Conservation (phyloP, 2,797 vertebrate species). For the Channallabes apus region DNA sequence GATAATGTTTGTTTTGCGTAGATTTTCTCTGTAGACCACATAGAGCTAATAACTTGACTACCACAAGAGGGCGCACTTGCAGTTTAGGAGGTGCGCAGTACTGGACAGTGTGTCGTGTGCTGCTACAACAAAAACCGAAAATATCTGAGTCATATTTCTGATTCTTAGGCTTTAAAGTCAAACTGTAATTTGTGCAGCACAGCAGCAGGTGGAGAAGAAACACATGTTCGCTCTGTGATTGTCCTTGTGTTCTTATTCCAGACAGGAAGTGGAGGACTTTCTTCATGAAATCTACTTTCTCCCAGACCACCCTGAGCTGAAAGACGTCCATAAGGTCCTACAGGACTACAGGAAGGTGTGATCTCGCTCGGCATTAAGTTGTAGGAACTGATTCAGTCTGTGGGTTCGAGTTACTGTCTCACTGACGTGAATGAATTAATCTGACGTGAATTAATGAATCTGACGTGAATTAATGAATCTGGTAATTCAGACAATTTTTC, state of each 20-base stretch:
- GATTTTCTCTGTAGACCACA: too few species aligned
- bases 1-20: too few species aligned
- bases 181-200: background rate
- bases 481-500: background rate
- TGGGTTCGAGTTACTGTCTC: background rate
- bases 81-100: too few species aligned
- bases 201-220: background rate
- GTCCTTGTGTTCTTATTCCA: constrained; percentile 57
- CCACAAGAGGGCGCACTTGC: background rate
- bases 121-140: too few species aligned
- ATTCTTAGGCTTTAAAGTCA: background rate
- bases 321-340: constrained; percentile 89
- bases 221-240: background rate
- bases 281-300: constrained; percentile 99
- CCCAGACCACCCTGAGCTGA: constrained; percentile 90
- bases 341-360: constrained; percentile 95
- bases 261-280: constrained; percentile 91
- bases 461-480: background rate
- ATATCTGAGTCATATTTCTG: background rate
- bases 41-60: too few species aligned
- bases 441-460: background rate
- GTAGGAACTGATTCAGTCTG: too few species aligned
- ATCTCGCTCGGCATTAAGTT: too few species aligned
- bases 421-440: background rate
- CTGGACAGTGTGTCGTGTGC: too few species aligned